phyloP scores from a whole-genome alignment of 2,888 invertebrate genomes.

The Dicyrtoma fusca region DNA sequence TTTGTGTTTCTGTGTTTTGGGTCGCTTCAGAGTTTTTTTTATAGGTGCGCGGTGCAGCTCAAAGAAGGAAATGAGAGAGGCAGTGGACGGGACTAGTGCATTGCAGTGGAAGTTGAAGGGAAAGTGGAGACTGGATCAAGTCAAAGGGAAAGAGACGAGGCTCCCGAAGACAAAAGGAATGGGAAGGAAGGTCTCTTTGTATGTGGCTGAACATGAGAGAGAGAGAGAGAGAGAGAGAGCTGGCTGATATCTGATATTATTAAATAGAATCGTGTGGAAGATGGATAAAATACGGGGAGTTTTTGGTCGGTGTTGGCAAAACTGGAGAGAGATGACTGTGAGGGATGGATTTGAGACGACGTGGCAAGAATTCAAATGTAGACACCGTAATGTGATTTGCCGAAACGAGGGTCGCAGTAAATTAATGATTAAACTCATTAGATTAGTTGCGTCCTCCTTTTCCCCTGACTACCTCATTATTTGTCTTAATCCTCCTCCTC shows the following conservation, averaged over 20 bases:
- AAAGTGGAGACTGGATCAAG: background rate
- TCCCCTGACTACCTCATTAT: conserved; percentile 38
- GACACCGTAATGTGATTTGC: conserved; percentile 37
- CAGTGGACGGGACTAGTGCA: no score
- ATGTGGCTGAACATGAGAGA: conserved; percentile 6
- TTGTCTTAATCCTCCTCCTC: conserved; percentile 23
- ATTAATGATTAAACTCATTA: conserved; percentile 42
- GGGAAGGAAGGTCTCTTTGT: background rate
- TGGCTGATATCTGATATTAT: conserved; percentile 31
- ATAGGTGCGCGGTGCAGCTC: no score
- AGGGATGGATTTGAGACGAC: conserved; percentile 29
- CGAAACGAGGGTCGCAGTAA: conserved; percentile 31
- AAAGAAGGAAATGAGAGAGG: no score
- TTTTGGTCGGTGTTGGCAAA: conserved; percentile 1
- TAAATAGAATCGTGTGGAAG: conserved; percentile 13
- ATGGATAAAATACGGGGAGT: background rate
- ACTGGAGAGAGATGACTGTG: conserved; percentile 26
- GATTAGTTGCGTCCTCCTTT: conserved; percentile 38
- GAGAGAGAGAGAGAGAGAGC: background rate
- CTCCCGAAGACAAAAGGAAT: background rate
- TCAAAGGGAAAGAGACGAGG: background rate
- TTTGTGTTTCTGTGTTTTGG: no score
- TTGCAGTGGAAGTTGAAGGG: background rate
- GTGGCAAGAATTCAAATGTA: conserved; percentile 38
- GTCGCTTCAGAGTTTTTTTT: no score